Percentiles rank a stretch among this genome's conserved stretches.
These are phyloP conservation scores for Calyptomena viridis DNA, from an alignment of 2,113 vertebrate species.

Conservation along the genomic window DNA sequence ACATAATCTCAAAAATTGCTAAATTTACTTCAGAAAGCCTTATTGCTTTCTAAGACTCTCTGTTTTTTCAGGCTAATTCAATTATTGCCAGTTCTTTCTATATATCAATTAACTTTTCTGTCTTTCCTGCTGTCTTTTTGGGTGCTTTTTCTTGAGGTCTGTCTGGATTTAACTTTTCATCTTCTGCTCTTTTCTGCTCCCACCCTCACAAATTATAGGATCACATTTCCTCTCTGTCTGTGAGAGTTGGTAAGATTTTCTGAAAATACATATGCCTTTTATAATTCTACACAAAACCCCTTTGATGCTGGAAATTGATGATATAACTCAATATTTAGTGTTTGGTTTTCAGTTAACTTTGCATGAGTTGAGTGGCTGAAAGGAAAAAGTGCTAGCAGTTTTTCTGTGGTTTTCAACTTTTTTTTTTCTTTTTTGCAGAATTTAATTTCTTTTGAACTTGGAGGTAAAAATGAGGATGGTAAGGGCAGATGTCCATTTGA, in stretches of 20 bases:
- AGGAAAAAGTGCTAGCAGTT: neutral
- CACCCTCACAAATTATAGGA: neutral
- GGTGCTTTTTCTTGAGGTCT: neutral
- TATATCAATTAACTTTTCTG: neutral
- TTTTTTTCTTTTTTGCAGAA: conserved; percentile 48
- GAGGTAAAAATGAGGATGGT: conserved; percentile 85
- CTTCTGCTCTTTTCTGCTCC: neutral
- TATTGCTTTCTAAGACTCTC: neutral
- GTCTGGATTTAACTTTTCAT: neutral
- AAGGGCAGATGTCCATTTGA: conserved; percentile 94
- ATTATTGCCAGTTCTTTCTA: neutral
- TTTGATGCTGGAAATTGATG: neutral
- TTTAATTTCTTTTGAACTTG: conserved; percentile 79
- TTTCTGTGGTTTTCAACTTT: neutral
- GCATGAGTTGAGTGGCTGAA: neutral
- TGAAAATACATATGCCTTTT: neutral
- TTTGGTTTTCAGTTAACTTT: neutral
- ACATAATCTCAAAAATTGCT: neutral
- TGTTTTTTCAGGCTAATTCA: neutral
- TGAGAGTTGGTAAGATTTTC: neutral
- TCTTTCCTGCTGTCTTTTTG: neutral
- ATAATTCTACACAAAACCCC: neutral
- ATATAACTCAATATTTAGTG: neutral
- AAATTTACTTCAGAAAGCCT: neutral
- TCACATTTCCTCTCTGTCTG: neutral